Conservation (phyloP, 2,888 invertebrate species). For the Gerosis bhagava region DNA sequence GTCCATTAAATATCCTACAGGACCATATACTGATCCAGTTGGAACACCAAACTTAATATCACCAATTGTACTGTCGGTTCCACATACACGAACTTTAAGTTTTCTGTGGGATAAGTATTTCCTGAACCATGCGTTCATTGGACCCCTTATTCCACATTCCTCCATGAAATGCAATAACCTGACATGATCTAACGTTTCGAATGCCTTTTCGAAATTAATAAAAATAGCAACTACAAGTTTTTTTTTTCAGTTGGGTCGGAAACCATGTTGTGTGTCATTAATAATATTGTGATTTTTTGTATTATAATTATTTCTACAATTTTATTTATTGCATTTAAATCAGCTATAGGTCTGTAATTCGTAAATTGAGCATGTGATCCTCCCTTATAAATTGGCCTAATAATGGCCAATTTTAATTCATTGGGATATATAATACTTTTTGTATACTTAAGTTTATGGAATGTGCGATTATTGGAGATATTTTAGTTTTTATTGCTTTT, state of each 20-base stretch:
- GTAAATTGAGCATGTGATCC: conserved; percentile 13
- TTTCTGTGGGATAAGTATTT: conserved; percentile 6
- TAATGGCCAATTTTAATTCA: conserved; percentile 16
- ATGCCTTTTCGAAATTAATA: conserved; percentile 30
- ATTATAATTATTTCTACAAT: conserved; percentile 25
- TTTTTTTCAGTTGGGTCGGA: not conserved
- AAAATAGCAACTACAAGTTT: conserved; percentile 12
- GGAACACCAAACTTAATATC: conserved; percentile 21
- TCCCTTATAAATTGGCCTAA: conserved; percentile 18
- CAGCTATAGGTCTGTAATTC: conserved; percentile 28
- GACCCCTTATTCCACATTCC: conserved; percentile 30
- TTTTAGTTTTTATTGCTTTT: conserved; percentile 19
- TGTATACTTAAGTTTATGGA: conserved; percentile 22
- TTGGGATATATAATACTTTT: conserved; percentile 14
- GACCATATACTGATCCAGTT: conserved; percentile 29
- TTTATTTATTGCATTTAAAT: conserved; percentile 27
- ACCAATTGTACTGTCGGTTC: conserved; percentile 1
- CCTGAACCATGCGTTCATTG: conserved; percentile 20
- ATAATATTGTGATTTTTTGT: conserved; percentile 5
- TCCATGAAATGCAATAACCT: conserved; percentile 28
- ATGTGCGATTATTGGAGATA: conserved; percentile 20
- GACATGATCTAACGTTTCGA: conserved; percentile 28
- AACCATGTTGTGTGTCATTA: conserved; percentile 11
- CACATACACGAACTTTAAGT: not conserved
- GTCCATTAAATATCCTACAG: conserved; percentile 31